These are phyloP conservation scores for Philereme transversata DNA, from an alignment of 2,888 invertebrate species.

Conservation along the genomic window DNA sequence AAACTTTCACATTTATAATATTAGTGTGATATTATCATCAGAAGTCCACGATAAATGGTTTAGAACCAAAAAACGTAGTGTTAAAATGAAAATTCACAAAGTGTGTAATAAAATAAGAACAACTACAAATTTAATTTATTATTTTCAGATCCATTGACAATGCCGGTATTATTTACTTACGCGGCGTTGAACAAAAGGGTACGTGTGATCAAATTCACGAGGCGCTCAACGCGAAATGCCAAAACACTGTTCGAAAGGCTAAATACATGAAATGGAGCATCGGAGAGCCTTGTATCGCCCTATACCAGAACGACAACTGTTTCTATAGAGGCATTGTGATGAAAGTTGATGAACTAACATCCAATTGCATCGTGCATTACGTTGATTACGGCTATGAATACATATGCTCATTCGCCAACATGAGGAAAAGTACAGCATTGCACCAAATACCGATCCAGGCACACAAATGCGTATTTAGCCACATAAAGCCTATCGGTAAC, in stretches of 20 bases:
- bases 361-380: constrained; percentile 85
- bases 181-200: constrained; percentile 60
- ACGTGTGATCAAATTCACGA: constrained; percentile 78
- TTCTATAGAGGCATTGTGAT: constrained; percentile 89
- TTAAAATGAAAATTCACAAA: no score
- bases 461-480: constrained; percentile 82
- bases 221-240: constrained; percentile 76
- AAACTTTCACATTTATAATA: no score
- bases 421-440: constrained; percentile 86
- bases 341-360: constrained; percentile 64
- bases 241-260: constrained; percentile 68
- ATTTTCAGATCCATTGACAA: constrained; percentile 69
- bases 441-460: constrained; percentile 87
- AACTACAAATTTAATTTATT: neutral
- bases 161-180: constrained; percentile 74
- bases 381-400: constrained; percentile 94
- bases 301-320: constrained; percentile 85
- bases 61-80: no score
- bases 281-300: constrained; percentile 88
- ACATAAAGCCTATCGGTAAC: constrained; percentile 57
- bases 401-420: constrained; percentile 76
- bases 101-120: no score
- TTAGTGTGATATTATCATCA: no score
- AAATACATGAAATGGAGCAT: constrained; percentile 81
- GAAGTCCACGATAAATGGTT: no score